Percentiles rank a stretch among this genome's conserved stretches.
phyloP scores from a whole-genome alignment of 2,888 invertebrate genomes.

The Scaptomyza caliginosa region DNA sequence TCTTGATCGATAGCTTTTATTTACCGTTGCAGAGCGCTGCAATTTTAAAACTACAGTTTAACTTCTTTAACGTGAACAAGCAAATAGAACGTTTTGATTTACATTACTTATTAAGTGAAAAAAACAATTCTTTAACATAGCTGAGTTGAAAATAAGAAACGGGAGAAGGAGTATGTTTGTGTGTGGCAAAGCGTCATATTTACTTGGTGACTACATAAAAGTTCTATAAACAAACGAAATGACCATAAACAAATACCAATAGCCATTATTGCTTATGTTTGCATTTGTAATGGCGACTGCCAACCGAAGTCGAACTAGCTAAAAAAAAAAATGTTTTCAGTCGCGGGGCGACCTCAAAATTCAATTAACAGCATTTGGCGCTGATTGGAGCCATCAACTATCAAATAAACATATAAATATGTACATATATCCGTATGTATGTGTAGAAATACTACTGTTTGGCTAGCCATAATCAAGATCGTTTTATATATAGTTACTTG shows the following conservation, averaged over 20 bases:
- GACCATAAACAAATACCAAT: constrained; percentile 70
- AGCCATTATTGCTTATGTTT: constrained; percentile 66
- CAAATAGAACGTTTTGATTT: not conserved
- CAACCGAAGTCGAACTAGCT: not conserved
- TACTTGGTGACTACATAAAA: constrained; percentile 21
- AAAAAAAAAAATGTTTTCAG: not conserved
- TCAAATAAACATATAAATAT: not conserved
- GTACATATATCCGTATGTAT: not conserved
- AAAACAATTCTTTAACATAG: too few species aligned
- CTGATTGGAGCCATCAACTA: constrained; percentile 58
- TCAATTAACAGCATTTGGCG: constrained; percentile 65
- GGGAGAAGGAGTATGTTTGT: too few species aligned
- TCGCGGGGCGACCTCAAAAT: constrained; percentile 66
- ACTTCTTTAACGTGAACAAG: not conserved
- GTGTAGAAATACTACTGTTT: not conserved
- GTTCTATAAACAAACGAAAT: constrained; percentile 72
- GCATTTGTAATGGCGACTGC: constrained; percentile 16
- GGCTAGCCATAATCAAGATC: constrained; percentile 15
- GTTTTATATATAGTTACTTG: constrained; percentile 7
- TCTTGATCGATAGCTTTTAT: not conserved
- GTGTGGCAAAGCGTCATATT: constrained; percentile 4
- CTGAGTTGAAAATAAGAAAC: too few species aligned
- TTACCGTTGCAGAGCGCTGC: not conserved
- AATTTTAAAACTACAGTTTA: not conserved
- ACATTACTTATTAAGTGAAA: not conserved